A percentile compares a stretch with the other conserved stretches of the same genome.
phyloP scores from a whole-genome alignment of 2,888 invertebrate species.

The Gibbula magus region DNA sequence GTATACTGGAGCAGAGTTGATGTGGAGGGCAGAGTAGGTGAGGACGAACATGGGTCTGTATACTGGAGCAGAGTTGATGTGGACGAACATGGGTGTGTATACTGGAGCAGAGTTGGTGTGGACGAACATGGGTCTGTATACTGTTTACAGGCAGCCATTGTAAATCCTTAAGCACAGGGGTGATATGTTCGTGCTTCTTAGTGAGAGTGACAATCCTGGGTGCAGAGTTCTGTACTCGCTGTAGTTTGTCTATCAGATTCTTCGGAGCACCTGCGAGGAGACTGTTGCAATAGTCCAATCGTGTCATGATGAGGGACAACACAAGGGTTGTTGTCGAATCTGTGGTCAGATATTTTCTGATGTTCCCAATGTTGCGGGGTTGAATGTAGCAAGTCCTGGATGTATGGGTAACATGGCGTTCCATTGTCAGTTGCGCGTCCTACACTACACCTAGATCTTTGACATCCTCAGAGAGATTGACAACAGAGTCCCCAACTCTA shows the following conservation, averaged over 20 bases:
- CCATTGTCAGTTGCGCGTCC: neutral
- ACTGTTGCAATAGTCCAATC: constrained; percentile 17
- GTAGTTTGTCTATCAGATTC: neutral
- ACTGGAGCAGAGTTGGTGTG: no score
- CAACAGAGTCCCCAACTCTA: no score
- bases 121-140: no score
- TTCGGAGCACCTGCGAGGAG: neutral
- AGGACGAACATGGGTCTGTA: no score
- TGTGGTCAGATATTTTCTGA: neutral
- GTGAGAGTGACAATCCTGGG: neutral
- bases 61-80: no score
- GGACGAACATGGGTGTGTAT: no score
- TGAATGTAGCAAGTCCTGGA: neutral
- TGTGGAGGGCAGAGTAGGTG: no score
- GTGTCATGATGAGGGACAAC: neutral
- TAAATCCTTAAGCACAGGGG: neutral
- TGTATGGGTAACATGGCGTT: neutral
- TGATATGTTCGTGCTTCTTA: neutral
- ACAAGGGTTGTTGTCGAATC: constrained; percentile 5
- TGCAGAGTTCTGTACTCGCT: neutral
- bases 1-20: no score
- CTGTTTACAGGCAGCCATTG: constrained; percentile 4
- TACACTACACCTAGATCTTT: constrained; percentile 1
- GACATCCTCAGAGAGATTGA: no score
- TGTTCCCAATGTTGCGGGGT: constrained; percentile 4